Evolutionary conservation across 1,140 invertebrate genomes (phyloP).

Genomic region (Drosophila punjabiensis): DNA sequence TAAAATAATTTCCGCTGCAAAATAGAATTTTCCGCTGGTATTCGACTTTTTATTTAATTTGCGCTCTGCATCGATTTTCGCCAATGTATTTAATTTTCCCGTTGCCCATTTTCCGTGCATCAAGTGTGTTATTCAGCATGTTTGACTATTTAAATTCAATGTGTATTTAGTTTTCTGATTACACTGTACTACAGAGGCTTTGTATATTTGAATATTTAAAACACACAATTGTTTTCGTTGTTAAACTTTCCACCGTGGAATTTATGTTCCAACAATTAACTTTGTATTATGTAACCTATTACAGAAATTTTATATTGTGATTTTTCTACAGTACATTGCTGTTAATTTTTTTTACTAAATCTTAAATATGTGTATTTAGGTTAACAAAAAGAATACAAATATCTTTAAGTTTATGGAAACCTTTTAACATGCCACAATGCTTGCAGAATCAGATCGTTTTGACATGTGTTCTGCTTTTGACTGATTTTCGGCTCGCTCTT

Average conservation of each 20-base stretch:
- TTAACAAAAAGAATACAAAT: not conserved
- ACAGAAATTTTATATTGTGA: too few species aligned
- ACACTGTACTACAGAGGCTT: not conserved
- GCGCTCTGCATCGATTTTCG: not conserved
- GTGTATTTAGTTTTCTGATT: conserved; percentile 9
- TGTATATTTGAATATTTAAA: not conserved
- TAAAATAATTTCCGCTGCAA: conserved; percentile 72
- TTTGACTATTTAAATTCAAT: conserved; percentile 53
- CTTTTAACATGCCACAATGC: not conserved
- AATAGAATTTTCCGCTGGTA: conserved; percentile 57
- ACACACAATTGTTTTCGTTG: not conserved
- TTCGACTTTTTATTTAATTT: conserved; percentile 16
- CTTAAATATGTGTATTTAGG: not conserved
- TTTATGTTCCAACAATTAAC: not conserved
- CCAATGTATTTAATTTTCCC: conserved; percentile 43
- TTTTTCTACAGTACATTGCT: too few species aligned
- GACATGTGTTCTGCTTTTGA: conserved; percentile 19
- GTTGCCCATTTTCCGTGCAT: conserved; percentile 37
- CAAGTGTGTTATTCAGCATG: conserved; percentile 49
- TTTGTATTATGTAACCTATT: too few species aligned
- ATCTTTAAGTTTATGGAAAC: not conserved
- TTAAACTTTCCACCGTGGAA: not conserved
- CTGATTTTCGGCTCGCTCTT: conserved; percentile 14
- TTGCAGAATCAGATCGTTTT: not conserved
- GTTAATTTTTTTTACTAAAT: too few species aligned